A percentile compares a stretch with the other conserved stretches of the same genome.
These are phyloP conservation scores for Drosophila murphyi DNA, from an alignment of 1,140 invertebrate species.

Conservation along the genomic window DNA sequence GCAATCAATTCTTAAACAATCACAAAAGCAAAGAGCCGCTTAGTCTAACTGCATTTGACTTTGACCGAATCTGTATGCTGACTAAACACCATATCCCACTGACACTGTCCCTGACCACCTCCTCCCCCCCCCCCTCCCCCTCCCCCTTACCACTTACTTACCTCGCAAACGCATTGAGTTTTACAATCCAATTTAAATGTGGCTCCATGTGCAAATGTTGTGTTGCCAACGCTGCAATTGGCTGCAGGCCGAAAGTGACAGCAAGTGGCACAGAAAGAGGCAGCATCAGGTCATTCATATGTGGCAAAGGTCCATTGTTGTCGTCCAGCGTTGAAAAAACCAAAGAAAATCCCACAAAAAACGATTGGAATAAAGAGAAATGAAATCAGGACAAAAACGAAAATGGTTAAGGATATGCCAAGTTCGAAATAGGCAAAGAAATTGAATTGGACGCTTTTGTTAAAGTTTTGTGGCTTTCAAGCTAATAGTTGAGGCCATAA, in stretches of 20 bases:
- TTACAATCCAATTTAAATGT: slow-evolving; percentile 88
- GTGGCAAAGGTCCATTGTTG: slow-evolving; percentile 50
- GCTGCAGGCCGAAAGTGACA: slow-evolving; percentile 63
- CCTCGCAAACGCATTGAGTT: slow-evolving; percentile 89
- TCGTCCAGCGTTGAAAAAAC: slow-evolving; percentile 28
- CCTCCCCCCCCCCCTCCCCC: background rate
- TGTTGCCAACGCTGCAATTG: slow-evolving; percentile 87
- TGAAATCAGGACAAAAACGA: slow-evolving; percentile 52
- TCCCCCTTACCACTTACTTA: slow-evolving; percentile 70
- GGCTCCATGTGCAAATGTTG: slow-evolving; percentile 88
- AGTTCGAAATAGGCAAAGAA: slow-evolving; percentile 39
- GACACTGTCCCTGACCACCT: no score
- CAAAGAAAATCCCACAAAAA: slow-evolving; percentile 4
- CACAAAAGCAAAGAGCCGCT: slow-evolving; percentile 38
- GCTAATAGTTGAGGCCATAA: slow-evolving; percentile 20
- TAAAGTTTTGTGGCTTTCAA: slow-evolving; percentile 16
- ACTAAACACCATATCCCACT: background rate
- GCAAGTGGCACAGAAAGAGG: slow-evolving; percentile 21
- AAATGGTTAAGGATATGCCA: slow-evolving; percentile 9
- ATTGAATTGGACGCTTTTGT: slow-evolving; percentile 46
- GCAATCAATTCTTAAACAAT: slow-evolving; percentile 56
- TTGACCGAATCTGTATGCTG: slow-evolving; percentile 33
- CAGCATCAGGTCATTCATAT: slow-evolving; percentile 12
- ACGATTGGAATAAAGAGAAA: slow-evolving; percentile 20
- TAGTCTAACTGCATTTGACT: slow-evolving; percentile 63